phyloP scores from a whole-genome alignment of 2,797 vertebrate species.

The Sebastes vulpes region DNA sequence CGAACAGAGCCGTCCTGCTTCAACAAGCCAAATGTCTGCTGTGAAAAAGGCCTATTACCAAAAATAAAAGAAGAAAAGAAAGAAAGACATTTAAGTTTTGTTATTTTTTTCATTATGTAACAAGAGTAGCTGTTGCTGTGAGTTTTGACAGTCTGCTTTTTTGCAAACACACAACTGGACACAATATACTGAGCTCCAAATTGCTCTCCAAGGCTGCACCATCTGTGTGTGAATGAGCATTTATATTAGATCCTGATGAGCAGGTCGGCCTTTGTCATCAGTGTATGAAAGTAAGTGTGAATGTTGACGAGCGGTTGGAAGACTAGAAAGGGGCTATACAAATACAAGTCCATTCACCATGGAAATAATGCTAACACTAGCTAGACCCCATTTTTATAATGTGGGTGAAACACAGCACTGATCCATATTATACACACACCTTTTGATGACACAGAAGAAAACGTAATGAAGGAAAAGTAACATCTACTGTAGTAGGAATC shows the following conservation, averaged over 20 bases:
- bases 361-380: no score
- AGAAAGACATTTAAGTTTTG: neutral
- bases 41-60: neutral
- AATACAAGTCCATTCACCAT: no score
- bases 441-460: no score
- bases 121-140: neutral
- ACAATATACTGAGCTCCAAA: neutral
- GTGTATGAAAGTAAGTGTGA: neutral
- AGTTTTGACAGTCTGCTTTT: neutral
- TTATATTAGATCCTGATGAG: no score
- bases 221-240: no score
- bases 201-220: no score
- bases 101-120: neutral
- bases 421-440: no score
- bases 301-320: neutral
- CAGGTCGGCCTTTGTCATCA: neutral
- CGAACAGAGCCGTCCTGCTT: neutral
- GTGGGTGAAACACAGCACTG: no score
- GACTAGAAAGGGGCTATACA: neutral
- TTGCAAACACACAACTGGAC: neutral
- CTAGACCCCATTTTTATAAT: no score
- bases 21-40: neutral
- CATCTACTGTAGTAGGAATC: no score
- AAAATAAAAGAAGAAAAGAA: neutral
- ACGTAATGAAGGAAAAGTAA: no score